Base-by-base conservation (phyloP, 2,888 invertebrate genomes). In the Ochropleura leucogaster region DNA sequence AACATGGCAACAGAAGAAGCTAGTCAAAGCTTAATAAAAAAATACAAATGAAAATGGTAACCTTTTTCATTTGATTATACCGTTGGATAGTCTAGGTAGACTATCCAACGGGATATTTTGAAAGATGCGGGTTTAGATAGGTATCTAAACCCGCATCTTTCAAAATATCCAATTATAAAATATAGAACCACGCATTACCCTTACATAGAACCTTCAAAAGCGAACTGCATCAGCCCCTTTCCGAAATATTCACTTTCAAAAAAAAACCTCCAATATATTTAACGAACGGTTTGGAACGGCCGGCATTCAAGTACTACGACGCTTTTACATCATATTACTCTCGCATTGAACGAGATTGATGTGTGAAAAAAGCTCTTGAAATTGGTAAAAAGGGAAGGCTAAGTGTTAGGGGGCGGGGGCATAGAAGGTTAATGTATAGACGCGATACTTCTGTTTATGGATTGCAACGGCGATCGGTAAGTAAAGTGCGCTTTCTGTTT, bases 331-430 rank as follows among this genome's bases (percentile, higher is more conserved):
- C 93, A 92, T 94, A 94, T 93, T 93, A 93, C 93, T 90, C 90
- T 89, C 90, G 92, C 93, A 94, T 93, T 93, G 91, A 92, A 89
- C 91, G 94, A 94, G 95, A 96, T 95, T 96, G 96, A 95, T 95
- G 96, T 95, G 94, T 93, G 93, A 93, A 94, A 93, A 94, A 94
- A 94, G 94, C 95, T 94, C 92, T 93, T 92, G 94, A 96, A 96
- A 96, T 96, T 96, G 95, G 94, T 95, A 94, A 96, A 96, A 96
- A 96, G 95, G 96, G 94, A 94, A 94, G 92, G 94, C 95, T 96
- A 96, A 96, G 96, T 96, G 95, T 95, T 91, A 90, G 90, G 94
- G 81, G 93, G 90, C 89, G 92, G 91, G 93, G 14, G 12, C 76
- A 73, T 20, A 57, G 76, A 80, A 12, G 51, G 18, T 10, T 10